Conservation (phyloP, 2,113 vertebrate species). For the Takifugu flavidus region DNA sequence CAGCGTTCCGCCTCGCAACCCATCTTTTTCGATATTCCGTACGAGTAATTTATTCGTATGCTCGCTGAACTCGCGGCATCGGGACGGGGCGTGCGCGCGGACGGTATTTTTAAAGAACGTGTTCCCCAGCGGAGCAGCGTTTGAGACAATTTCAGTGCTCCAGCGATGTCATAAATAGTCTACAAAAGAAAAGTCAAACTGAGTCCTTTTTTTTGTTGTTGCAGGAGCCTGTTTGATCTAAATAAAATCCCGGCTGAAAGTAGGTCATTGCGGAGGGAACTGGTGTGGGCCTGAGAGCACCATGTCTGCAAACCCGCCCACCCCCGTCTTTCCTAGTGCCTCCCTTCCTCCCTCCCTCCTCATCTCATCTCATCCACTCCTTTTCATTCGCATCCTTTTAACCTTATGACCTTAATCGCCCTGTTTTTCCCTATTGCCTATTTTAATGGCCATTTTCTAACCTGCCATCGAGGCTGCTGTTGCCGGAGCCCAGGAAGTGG, state of each 20-base stretch:
- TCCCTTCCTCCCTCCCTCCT: conserved; percentile 13
- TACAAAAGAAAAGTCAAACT: conserved; percentile 62
- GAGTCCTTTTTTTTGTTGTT: conserved; percentile 50
- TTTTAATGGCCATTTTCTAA: neutral
- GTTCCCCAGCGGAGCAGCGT: conserved; percentile 36
- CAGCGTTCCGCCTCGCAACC: conserved; percentile 1
- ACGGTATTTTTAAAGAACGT: conserved; percentile 37
- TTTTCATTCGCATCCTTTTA: conserved; percentile 24
- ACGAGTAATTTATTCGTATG: conserved; percentile 15
- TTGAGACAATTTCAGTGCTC: conserved; percentile 46
- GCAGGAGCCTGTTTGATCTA: conserved; percentile 65
- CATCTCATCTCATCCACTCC: conserved; percentile 28
- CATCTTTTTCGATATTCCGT: conserved; percentile 5
- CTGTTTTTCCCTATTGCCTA: neutral
- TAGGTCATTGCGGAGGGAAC: conserved; percentile 74
- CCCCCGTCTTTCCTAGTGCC: conserved; percentile 45
- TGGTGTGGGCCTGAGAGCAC: conserved; percentile 72
- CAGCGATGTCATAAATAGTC: conserved; percentile 66
- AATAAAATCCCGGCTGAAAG: conserved; percentile 73
- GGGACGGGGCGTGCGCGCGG: conserved; percentile 8
- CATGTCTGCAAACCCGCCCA: conserved; percentile 61
- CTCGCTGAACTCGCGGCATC: conserved; percentile 10
- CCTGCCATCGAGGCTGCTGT: conserved; percentile 16
- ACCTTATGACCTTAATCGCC: conserved; percentile 54
- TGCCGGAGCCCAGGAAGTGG: conserved; percentile 15